These are phyloP conservation scores for Andrena bucephala DNA, from an alignment of 2,888 invertebrate species.

Conservation along the genomic window DNA sequence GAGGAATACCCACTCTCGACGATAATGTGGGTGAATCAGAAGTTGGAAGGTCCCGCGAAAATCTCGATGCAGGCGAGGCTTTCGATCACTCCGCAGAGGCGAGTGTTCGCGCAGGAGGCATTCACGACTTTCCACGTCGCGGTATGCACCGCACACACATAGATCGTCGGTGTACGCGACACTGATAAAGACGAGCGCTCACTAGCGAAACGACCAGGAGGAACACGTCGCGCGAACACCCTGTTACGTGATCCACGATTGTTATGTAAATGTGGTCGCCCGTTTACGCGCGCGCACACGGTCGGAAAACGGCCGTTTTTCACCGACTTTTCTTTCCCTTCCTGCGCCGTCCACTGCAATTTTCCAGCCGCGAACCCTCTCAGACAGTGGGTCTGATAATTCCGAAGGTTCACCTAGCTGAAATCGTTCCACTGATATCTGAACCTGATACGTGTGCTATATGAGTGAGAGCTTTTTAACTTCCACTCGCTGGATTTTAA, in stretches of 20 bases:
- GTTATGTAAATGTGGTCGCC: conserved; percentile 82
- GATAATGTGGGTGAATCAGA: background rate
- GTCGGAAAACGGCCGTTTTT: conserved; percentile 50
- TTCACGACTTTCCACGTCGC: conserved; percentile 75
- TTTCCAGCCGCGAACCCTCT: conserved; percentile 1
- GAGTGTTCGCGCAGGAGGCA: conserved; percentile 49
- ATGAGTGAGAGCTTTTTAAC: too few relatives aligned
- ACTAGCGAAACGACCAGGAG: conserved; percentile 52
- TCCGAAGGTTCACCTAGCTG: background rate
- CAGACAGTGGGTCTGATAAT: conserved; percentile 17
- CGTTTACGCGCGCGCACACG: conserved; percentile 71
- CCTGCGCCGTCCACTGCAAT: background rate
- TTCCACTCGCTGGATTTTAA: too few relatives aligned
- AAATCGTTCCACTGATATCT: background rate
- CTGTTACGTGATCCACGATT: conserved; percentile 82
- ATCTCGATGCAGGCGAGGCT: background rate
- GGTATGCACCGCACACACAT: conserved; percentile 47
- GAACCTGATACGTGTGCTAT: too few relatives aligned
- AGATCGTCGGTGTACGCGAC: conserved; percentile 67
- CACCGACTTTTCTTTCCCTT: conserved; percentile 30
- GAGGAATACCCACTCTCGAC: too few relatives aligned
- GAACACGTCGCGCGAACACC: conserved; percentile 74
- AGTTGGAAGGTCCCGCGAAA: background rate
- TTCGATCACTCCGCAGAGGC: conserved; percentile 49
- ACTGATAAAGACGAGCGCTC: conserved; percentile 64